A percentile compares a stretch with the other conserved stretches of the same genome.
Evolutionary conservation across 30 jellyfish, hydroid and myxozoan genomes (phyloP).

Genomic region (Aurelia aurita): DNA sequence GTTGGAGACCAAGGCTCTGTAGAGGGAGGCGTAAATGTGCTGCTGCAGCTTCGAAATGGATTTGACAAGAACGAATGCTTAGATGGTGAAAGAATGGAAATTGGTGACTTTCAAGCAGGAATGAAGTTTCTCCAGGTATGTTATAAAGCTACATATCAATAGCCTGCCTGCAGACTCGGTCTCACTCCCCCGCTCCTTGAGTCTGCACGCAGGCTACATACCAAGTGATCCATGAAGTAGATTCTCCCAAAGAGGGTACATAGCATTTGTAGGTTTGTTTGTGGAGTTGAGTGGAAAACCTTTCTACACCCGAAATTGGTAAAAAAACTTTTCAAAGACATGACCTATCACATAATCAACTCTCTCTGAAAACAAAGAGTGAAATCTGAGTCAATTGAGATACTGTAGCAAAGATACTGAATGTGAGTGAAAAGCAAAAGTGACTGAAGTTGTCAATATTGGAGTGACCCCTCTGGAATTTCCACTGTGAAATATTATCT

Average conservation of each 20-base stretch:
- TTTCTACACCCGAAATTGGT: not conserved
- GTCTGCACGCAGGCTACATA: too few species aligned
- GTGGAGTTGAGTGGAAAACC: not conserved
- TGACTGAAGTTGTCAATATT: not conserved
- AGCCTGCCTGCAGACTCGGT: too few species aligned
- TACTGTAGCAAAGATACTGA: not conserved
- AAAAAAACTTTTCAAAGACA: not conserved
- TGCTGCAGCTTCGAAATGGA: conserved; percentile 6
- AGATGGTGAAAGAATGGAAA: conserved; percentile 13
- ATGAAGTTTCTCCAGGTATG: conserved; percentile 33
- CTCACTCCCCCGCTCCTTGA: too few species aligned
- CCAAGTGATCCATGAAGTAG: not conserved
- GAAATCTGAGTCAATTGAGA: not conserved
- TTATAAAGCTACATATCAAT: conserved; percentile 11
- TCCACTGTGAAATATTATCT: not conserved
- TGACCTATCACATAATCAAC: not conserved
- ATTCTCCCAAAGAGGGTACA: not conserved
- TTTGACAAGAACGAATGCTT: not conserved
- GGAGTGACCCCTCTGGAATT: too few species aligned
- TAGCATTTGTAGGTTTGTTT: not conserved
- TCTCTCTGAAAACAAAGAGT: too few species aligned
- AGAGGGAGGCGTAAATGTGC: conserved; percentile 7
- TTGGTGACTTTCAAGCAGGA: conserved; percentile 38
- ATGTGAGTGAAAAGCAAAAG: not conserved
- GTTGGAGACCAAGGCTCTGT: conserved; percentile 24